Percentiles rank a stretch among this genome's conserved stretches.
Conservation (phyloP, 2,113 vertebrate genomes). For the Ranitomeya variabilis region DNA sequence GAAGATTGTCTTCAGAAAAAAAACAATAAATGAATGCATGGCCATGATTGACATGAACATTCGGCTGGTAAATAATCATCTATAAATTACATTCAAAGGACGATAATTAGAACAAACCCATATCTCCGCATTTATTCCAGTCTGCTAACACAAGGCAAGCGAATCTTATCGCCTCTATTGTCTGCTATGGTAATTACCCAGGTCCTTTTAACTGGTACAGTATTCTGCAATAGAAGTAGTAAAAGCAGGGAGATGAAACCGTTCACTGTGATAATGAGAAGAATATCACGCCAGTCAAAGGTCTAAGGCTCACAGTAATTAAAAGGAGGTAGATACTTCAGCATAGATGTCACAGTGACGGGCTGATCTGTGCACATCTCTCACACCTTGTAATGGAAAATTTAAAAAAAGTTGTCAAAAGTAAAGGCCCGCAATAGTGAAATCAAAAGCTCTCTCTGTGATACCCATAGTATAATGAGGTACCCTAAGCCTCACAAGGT, state of each 20-base stretch:
- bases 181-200: slow-evolving; percentile 39
- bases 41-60: slow-evolving; percentile 19
- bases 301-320: slow-evolving; percentile 24
- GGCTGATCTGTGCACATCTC: background rate
- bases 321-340: slow-evolving; percentile 23
- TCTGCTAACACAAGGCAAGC: slow-evolving; percentile 22
- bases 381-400: slow-evolving; percentile 13
- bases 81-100: slow-evolving; percentile 37
- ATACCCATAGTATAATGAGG: background rate
- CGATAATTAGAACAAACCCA: slow-evolving; percentile 26
- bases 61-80: slow-evolving; percentile 14
- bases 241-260: slow-evolving; percentile 4
- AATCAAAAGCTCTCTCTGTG: background rate
- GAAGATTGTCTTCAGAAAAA: background rate
- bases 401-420: background rate
- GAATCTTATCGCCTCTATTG: slow-evolving; percentile 35
- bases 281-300: slow-evolving; percentile 25
- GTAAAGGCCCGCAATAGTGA: no score
- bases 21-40: slow-evolving; percentile 42
- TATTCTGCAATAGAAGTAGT: background rate
- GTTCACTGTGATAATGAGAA: background rate
- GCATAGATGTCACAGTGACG: background rate
- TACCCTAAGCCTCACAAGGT: background rate
- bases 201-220: slow-evolving; percentile 8
- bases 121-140: slow-evolving; percentile 26